These are phyloP conservation scores for Agrochola lychnidis DNA, from an alignment of 2,888 invertebrate species.

Conservation along the genomic window DNA sequence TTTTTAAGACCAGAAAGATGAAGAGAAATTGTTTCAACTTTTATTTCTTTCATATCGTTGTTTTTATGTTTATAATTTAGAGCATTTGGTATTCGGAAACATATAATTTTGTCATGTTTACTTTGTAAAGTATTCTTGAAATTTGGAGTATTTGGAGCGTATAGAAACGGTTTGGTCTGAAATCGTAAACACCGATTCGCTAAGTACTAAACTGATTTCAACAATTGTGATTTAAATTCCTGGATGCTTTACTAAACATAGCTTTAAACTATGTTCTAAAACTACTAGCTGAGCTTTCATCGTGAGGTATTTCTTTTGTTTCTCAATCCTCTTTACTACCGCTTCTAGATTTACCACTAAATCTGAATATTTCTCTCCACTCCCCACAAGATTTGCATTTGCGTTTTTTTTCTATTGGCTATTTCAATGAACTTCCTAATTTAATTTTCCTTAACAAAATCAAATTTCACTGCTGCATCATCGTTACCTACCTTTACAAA, in stretches of 20 bases:
- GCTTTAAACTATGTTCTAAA: not conserved
- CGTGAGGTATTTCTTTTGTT: not conserved
- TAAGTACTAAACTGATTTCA: conserved; percentile 51
- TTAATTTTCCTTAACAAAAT: not conserved
- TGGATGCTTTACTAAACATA: conserved; percentile 4
- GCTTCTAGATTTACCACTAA: not conserved
- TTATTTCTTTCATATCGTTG: conserved; percentile 18
- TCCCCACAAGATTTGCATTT: not conserved
- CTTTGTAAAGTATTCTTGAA: conserved; percentile 55
- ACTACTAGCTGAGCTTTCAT: not conserved
- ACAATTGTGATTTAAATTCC: conserved; percentile 40
- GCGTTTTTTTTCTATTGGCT: not conserved
- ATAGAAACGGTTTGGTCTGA: conserved; percentile 48
- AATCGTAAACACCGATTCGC: conserved; percentile 58
- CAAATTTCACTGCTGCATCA: not conserved
- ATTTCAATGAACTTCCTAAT: not conserved
- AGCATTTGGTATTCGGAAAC: conserved; percentile 36
- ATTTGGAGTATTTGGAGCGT: conserved; percentile 52
- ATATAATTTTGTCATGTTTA: conserved; percentile 57
- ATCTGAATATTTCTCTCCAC: not conserved
- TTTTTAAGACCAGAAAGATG: conserved; percentile 12
- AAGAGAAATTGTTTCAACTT: conserved; percentile 22
- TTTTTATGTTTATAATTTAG: conserved; percentile 30
- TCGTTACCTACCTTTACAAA: not conserved
- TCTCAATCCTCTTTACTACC: not conserved